Conservation (phyloP, 2,797 vertebrate genomes). For the Sorex maritimensis region DNA sequence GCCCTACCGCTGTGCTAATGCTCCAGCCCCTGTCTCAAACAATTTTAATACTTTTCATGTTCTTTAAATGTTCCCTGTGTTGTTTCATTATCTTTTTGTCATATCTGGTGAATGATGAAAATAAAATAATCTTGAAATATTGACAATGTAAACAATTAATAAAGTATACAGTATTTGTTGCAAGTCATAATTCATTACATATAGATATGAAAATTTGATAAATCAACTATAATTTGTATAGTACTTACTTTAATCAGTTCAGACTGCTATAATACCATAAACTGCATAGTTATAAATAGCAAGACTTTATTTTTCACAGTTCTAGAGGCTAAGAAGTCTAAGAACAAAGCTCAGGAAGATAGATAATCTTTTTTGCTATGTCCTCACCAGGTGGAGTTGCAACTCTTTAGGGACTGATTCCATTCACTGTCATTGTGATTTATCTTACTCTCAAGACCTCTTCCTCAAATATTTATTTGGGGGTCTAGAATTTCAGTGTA, state of each 20-base stretch:
- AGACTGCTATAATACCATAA: not conserved
- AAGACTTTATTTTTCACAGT: not conserved
- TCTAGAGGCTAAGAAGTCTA: not conserved
- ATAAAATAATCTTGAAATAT: slow-evolving; percentile 25
- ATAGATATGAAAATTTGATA: not conserved
- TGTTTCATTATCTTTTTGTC: slow-evolving; percentile 42
- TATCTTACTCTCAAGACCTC: not conserved
- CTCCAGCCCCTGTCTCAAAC: not conserved
- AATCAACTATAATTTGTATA: not conserved
- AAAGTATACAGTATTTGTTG: slow-evolving; percentile 9
- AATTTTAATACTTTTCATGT: not conserved
- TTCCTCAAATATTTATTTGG: not conserved
- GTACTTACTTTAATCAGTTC: not conserved
- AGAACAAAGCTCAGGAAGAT: not conserved
- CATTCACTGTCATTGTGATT: not conserved
- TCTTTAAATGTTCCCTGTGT: not conserved
- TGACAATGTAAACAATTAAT: not conserved
- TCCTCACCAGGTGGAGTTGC: not conserved
- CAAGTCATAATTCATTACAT: slow-evolving; percentile 27
- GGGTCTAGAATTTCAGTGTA: not conserved
- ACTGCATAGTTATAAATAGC: not conserved
- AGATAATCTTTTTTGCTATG: not conserved
- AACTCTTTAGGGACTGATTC: not conserved
- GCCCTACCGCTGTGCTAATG: no score
- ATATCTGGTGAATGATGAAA: slow-evolving; percentile 16